Evolutionary conservation across 1,140 invertebrate genomes (phyloP), one percentile per base, ranked within the genome.

Genomic region (Chionoecetes opilio): DNA sequence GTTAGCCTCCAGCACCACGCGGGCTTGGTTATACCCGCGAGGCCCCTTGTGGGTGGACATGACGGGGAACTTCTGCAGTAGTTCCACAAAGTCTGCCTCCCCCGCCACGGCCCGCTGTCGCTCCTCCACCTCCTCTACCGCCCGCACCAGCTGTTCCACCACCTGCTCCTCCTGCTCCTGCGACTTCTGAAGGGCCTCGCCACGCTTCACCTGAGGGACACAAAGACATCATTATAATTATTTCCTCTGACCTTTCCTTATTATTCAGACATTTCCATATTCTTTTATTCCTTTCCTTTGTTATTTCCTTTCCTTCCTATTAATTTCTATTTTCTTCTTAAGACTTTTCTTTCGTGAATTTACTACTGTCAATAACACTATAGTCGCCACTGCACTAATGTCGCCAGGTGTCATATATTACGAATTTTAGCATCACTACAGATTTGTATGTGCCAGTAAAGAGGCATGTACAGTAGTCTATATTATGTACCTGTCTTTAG

Each of bases 41-140:
- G 89, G 89, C 11, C 46, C 89, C 41, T n/a, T 31, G 46, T 63
- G 89, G 1, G 31, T 21, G 29, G 21, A 46, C n/a, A 34, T 26
- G 46, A 91, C 46, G 0, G 26, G 89, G 89, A 91, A 91, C 21
- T 8, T 91, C 46, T 91, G 34, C 89, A 14, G 21, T 53, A 75
- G 34, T 29, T 32, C 38, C 89, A 46, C 46, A 14, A 34, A 34
- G 9, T 63, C 89, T 3, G 21, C 38, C 29, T 32, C 86, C 8
- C n/a, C 92, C 32, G 0, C 31, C 75, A 34, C 38, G 31, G 32
- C 11, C 0, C 53, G 11, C 6, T 88, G 92, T 11, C 29, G 34
- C 29, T 82, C 92, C 14, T 88, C 82, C 92, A 86, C 92, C 32
- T 86, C 92, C 75, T 88, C n/a, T 31, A 63, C 84, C 75, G 82